phyloP scores from a whole-genome alignment of 1,140 invertebrate genomes.

The Drosophila repleta region DNA sequence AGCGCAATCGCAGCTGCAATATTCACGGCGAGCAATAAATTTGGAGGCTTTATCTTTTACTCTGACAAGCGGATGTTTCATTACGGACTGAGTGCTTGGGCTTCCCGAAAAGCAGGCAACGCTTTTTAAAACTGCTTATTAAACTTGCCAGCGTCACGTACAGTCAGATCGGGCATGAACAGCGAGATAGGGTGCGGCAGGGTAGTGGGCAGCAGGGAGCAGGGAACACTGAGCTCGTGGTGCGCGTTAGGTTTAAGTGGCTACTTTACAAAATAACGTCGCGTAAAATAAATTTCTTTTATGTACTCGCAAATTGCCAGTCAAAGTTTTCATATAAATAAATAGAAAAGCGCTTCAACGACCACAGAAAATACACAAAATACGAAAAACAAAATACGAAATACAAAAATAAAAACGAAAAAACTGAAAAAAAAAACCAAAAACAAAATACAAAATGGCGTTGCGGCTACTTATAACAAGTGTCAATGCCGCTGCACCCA shows the following conservation, averaged over 20 bases:
- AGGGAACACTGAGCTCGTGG: neutral
- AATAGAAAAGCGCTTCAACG: conserved; percentile 70
- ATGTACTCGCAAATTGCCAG: conserved; percentile 79
- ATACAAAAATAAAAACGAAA: conserved; percentile 47
- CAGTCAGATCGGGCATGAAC: conserved; percentile 16
- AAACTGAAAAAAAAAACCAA: conserved; percentile 23
- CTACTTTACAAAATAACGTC: conserved; percentile 78
- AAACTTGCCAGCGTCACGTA: conserved; percentile 55
- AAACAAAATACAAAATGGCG: conserved; percentile 65
- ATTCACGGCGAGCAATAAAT: conserved; percentile 37
- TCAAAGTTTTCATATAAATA: conserved; percentile 80
- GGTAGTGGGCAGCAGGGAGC: neutral
- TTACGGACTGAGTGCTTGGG: conserved; percentile 13
- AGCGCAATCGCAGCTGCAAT: conserved; percentile 46
- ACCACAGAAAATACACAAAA: conserved; percentile 54
- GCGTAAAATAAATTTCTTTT: conserved; percentile 80
- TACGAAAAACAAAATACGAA: conserved; percentile 24
- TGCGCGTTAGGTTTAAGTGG: conserved; percentile 74
- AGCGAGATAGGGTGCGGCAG: conserved; percentile 19
- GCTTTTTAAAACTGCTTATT: conserved; percentile 66
- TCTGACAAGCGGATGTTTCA: conserved; percentile 66
- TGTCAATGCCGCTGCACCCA: conserved; percentile 61
- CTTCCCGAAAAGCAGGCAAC: conserved; percentile 57
- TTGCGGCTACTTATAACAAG: conserved; percentile 69
- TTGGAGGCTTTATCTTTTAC: conserved; percentile 51